Conservation (phyloP, 2,888 invertebrate species). For the Caenorhabditis drosophilae region DNA sequence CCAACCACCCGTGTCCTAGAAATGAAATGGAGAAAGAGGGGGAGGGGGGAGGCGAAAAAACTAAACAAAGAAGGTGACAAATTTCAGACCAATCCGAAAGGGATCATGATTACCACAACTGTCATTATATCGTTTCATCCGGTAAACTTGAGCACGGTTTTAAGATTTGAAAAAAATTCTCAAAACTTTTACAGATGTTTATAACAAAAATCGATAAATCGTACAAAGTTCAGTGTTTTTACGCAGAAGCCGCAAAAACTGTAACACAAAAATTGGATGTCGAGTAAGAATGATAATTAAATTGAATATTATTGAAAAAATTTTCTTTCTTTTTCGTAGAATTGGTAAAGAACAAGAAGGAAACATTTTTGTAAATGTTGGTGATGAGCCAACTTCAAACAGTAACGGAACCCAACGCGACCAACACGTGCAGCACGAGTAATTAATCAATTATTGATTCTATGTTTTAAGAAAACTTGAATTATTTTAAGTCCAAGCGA, state of each 20-base stretch:
- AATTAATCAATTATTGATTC: slow-evolving; percentile 3
- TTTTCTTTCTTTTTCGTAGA: slow-evolving; percentile 11
- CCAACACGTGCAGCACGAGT: slow-evolving; percentile 8
- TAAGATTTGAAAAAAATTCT: not conserved
- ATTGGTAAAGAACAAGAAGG: slow-evolving; percentile 44
- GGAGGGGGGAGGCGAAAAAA: too few relatives aligned
- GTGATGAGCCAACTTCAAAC: slow-evolving; percentile 16
- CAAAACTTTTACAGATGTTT: slow-evolving; percentile 46
- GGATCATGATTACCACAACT: slow-evolving; percentile 55
- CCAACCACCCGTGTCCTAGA: too few relatives aligned
- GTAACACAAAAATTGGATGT: slow-evolving; percentile 58
- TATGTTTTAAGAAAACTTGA: not conserved
- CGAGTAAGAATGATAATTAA: slow-evolving; percentile 17
- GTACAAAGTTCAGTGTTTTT: slow-evolving; percentile 62
- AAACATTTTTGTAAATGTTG: slow-evolving; percentile 37
- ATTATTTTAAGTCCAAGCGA: slow-evolving; percentile 17
- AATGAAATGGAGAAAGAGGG: too few relatives aligned
- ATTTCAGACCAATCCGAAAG: slow-evolving; percentile 55
- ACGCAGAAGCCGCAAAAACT: slow-evolving; percentile 54
- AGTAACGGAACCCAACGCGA: not conserved
- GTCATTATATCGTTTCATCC: slow-evolving; percentile 62
- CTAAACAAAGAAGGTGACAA: too few relatives aligned
- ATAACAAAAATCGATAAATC: slow-evolving; percentile 61
- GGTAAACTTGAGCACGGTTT: slow-evolving; percentile 10
- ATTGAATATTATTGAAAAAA: not conserved